Base-by-base conservation (phyloP, 2,888 invertebrate genomes). In the Mallateleia sp. region DNA sequence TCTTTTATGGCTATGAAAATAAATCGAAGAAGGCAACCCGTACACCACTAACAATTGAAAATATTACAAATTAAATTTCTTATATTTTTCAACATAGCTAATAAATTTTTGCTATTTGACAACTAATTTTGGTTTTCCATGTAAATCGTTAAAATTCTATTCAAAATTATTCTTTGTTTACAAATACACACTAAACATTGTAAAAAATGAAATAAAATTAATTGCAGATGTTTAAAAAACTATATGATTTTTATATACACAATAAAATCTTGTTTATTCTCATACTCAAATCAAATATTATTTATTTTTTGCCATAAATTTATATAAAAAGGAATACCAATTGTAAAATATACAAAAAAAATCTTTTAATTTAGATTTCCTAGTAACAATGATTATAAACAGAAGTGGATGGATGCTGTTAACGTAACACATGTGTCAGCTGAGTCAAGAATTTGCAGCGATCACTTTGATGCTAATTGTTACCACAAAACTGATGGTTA, bases 401-500 rank as follows among this genome's bases (percentile, higher is more conserved):
- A 50, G 20, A 50, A 50, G 20, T 50, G 50, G 50, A 18, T 50
- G 20, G 50, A 50, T 50, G 50, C 52, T 4, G 24, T 54, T 11
- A 54, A 54, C 14, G 24, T 24, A 14, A 54, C 52, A 54, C 52
- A 24, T 14, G 52, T 54, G 25, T 4, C 52, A 54, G 24, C 24
- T 54, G 11, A 54, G 22, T 22, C 52, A 54, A 24, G 7, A 54
- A 54, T 54, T 54, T 54, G 52, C 52, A 54, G 25, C 25, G 52
- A 54, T 9, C 52, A 54, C 24, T 24, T 54, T 14, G 52, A 54
- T 24, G 52, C 52, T 54, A 15, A 7, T 54, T 54, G 24, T 54
- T 54, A 54, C 25, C 52, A 54, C 25, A 22, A 54, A 54, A 54
- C 52, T 54, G 9, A 25, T 54, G 52, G 52, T 54, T 54, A 54